phyloP scores from a whole-genome alignment of 1,140 invertebrate species.

The Teleogryllus occipitalis region DNA sequence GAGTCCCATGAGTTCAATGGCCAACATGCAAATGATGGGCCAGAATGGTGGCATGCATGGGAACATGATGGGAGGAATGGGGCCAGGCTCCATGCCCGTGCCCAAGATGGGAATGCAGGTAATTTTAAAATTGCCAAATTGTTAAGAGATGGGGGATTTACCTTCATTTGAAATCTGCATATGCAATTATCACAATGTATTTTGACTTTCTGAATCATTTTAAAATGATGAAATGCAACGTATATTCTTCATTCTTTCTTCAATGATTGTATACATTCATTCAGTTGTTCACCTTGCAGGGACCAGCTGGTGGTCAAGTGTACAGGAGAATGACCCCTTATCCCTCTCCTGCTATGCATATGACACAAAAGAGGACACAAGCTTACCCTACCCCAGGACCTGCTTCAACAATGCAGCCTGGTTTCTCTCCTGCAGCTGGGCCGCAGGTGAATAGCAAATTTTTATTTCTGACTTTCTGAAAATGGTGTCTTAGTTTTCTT shows the following conservation, averaged over 20 bases:
- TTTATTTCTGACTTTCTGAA: not conserved
- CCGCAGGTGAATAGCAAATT: constrained; percentile 26
- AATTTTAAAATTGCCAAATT: constrained; percentile 14
- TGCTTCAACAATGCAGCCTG: constrained; percentile 40
- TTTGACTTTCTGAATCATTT: not conserved
- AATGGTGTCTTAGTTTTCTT: not conserved
- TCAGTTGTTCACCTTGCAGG: constrained; percentile 14
- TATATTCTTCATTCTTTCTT: not conserved
- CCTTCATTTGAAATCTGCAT: not conserved
- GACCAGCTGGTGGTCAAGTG: constrained; percentile 36
- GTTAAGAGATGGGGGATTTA: not conserved
- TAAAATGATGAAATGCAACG: not conserved
- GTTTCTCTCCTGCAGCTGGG: constrained; percentile 43
- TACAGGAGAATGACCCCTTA: constrained; percentile 67
- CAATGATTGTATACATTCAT: not conserved
- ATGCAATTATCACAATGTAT: not conserved
- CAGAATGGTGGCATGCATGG: constrained; percentile 45
- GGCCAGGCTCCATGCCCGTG: constrained; percentile 29
- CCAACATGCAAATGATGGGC: constrained; percentile 55
- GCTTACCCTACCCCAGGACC: constrained; percentile 30
- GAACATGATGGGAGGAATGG: constrained; percentile 47
- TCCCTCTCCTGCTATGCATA: constrained; percentile 69
- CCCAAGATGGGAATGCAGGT: constrained; percentile 54
- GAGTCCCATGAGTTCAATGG: constrained; percentile 50
- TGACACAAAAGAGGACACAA: constrained; percentile 62